A percentile compares a stretch with the other conserved stretches of the same genome.
Conservation (phyloP, 2,113 vertebrate species). For the Proteles cristata region DNA sequence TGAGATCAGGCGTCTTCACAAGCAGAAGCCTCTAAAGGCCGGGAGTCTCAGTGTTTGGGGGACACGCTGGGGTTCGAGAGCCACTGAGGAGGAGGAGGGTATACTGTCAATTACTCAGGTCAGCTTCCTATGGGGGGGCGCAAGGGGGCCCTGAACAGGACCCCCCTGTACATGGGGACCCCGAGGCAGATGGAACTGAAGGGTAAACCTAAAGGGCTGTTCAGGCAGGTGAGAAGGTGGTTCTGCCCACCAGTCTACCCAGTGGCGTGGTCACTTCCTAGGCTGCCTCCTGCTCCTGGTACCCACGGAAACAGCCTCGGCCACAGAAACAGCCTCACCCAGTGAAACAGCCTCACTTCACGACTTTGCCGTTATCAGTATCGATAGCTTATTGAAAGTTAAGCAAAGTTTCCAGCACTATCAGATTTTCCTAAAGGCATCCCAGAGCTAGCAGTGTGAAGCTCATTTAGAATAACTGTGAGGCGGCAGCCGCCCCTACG, state of each 20-base stretch:
- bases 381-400: rapidly evolving
- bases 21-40: not conserved
- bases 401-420: not conserved
- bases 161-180: too few relatives aligned
- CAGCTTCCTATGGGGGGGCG: rapidly evolving
- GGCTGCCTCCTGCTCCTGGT: not conserved
- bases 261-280: too few relatives aligned
- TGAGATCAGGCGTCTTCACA: too few relatives aligned
- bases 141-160: not conserved
- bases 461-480: not conserved
- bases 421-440: not conserved
- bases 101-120: rapidly evolving
- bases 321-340: too few relatives aligned
- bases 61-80: not conserved
- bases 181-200: not conserved
- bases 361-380: not conserved
- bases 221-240: not conserved
- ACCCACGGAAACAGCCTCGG: not conserved
- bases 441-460: too few relatives aligned
- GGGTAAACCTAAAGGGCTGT: too few relatives aligned
- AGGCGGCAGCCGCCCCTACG: rapidly evolving
- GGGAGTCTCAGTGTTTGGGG: not conserved
- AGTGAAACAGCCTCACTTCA: not conserved
- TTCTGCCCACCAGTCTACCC: not conserved
- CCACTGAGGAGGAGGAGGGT: not conserved